Conservation (phyloP, 1,140 invertebrate species). For the Lordiphosa stackelbergi region DNA sequence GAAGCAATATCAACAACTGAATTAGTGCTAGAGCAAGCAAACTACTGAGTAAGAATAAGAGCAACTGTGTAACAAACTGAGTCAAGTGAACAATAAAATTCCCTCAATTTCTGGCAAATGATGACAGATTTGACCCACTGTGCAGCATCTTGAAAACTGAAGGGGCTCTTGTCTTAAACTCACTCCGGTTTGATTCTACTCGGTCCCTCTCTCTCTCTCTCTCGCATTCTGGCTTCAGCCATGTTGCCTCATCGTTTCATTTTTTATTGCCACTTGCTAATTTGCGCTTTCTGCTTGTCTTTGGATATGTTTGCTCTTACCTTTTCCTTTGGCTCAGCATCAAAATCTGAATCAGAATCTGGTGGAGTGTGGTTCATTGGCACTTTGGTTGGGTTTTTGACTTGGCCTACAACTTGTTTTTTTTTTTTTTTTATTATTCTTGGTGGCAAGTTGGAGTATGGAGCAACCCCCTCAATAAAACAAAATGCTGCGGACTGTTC, state of each 20-base stretch:
- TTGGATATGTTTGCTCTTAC: conserved; percentile 3
- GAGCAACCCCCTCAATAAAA: no score
- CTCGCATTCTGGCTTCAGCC: background rate
- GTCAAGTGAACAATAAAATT: no score
- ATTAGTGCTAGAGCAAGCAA: no score
- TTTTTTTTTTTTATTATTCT: no score
- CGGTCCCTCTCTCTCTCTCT: conserved; percentile 10
- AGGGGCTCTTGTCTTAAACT: no score
- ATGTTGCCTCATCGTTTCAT: conserved; percentile 14
- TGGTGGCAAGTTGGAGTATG: no score
- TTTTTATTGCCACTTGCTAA: conserved; percentile 52
- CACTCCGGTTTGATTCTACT: conserved; percentile 35
- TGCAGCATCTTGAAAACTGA: conserved; percentile 10
- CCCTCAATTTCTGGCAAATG: no score
- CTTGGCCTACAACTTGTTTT: conserved; percentile 5
- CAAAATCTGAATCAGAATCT: conserved; percentile 3
- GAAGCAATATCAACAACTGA: no score
- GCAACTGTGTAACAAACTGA: no score
- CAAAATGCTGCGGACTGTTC: background rate
- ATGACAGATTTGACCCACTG: conserved; percentile 27
- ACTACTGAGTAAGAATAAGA: no score
- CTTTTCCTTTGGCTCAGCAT: conserved; percentile 6
- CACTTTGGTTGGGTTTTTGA: conserved; percentile 28
- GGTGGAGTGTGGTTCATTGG: conserved; percentile 35
- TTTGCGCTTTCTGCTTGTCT: conserved; percentile 32